Base-by-base conservation (phyloP, 2,797 vertebrate genomes). In the Coranthus polyacanthus region DNA sequence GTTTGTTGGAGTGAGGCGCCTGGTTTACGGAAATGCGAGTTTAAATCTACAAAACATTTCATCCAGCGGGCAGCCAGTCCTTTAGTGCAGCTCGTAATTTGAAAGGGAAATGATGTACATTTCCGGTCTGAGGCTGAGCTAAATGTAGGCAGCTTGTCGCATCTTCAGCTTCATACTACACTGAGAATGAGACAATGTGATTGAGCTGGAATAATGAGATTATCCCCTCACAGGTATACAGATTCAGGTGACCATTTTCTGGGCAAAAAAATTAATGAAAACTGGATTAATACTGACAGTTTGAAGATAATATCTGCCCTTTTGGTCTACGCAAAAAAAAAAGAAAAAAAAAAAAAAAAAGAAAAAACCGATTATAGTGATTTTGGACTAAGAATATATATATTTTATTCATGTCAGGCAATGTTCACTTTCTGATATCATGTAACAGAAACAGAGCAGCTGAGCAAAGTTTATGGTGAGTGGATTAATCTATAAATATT, bases 121-220 rank as follows among this genome's bases (percentile, higher is more conserved):
- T 80, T 85, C 83, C 84, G 61, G 71, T 1, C 13, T 52, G 2
- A 6, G 3, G 9, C 24, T 13, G 6, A n/a, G 10, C 15, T 58
- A 2, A 79, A 68, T 46, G 2, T 17, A 20, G 6, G 1, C 2
- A 49, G 18, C 46, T 66, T 79, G 0, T 51, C 2, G 0, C 0
- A 2, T 11, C 0, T 67, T 26, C 4, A 21, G 3, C 2, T 49
- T 15, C 15, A 4, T 3, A 29, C 5, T 1, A 37, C 13, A 38
- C 26, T 8, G 29, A 37, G 41, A 41, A 34, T 12, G 4, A 6
- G 42, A 69, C 29, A 26, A 53, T 41, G 15, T 15, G 34, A 63
- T 52, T 51, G 29, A 18, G 0, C 2, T 13, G 70, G 8, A 50
- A 6, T 26, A 26, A 6, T 26, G 6, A 3, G 6, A 39, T 15